phyloP scores from a whole-genome alignment of 2,888 invertebrate genomes.

The Candidula unifasciata region DNA sequence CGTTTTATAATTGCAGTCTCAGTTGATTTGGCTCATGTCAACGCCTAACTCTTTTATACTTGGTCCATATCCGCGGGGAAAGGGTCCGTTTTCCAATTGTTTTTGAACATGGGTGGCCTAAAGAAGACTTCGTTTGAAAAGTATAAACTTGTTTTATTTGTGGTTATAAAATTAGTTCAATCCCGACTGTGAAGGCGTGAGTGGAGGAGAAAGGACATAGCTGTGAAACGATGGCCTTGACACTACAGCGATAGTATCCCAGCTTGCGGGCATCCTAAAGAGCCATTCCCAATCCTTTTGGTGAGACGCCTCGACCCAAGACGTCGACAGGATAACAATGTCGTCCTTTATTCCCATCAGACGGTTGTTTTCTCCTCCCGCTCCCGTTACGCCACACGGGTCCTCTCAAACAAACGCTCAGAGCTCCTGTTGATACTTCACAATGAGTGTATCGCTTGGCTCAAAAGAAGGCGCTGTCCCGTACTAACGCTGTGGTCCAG shows the following conservation, averaged over 20 bases:
- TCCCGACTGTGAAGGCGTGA: background rate
- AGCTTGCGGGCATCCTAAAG: background rate
- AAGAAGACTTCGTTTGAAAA: background rate
- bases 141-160: background rate
- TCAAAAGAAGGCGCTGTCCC: background rate
- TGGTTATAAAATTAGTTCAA: background rate
- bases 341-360: background rate
- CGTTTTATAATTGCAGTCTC: background rate
- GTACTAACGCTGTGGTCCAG: background rate
- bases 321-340: background rate
- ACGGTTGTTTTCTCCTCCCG: conserved; percentile 3
- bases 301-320: background rate
- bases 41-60: background rate
- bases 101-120: background rate
- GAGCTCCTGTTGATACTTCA: conserved; percentile 33
- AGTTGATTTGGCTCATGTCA: background rate
- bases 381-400: background rate
- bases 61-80: background rate
- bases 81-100: background rate
- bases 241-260: background rate
- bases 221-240: conserved; percentile 12
- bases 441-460: background rate
- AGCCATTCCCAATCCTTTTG: background rate
- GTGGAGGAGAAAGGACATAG: background rate
- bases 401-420: conserved; percentile 13